Percentiles rank a stretch among this genome's conserved stretches.
These are phyloP conservation scores for Vombatus ursinus DNA, from an alignment of 2,113 vertebrate species.

Conservation along the genomic window DNA sequence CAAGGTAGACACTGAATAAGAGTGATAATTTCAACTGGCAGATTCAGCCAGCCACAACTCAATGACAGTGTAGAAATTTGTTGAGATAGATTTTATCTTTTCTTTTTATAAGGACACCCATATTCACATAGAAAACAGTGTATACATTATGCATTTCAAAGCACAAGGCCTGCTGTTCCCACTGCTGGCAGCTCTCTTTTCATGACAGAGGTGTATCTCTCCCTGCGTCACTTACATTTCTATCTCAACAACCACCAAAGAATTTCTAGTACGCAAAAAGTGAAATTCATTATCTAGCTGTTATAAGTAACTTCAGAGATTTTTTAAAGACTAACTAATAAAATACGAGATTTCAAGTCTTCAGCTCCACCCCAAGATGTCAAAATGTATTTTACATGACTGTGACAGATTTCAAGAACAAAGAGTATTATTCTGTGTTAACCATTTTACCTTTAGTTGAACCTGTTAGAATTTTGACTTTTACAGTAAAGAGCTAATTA, in stretches of 20 bases:
- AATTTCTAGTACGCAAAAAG: background rate
- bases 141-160: background rate
- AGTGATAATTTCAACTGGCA: background rate
- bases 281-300: background rate
- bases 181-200: background rate
- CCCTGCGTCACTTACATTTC: background rate
- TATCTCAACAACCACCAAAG: background rate
- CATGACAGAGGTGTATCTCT: background rate
- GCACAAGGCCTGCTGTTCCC: background rate
- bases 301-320: background rate
- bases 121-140: background rate
- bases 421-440: background rate
- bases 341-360: constrained; percentile 3
- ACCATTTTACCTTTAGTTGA: constrained; percentile 2
- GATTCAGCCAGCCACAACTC: background rate
- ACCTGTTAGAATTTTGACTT: constrained; percentile 2
- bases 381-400: background rate
- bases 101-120: background rate
- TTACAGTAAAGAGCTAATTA: background rate
- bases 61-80: background rate
- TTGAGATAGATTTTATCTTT: background rate
- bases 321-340: constrained; percentile 37
- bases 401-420: background rate
- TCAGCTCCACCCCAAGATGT: constrained; percentile 4
- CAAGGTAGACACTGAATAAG: background rate